A percentile compares a stretch with the other conserved stretches of the same genome.
phyloP scores from a whole-genome alignment of 2,797 vertebrate genomes.

The Pelobates cultripes region DNA sequence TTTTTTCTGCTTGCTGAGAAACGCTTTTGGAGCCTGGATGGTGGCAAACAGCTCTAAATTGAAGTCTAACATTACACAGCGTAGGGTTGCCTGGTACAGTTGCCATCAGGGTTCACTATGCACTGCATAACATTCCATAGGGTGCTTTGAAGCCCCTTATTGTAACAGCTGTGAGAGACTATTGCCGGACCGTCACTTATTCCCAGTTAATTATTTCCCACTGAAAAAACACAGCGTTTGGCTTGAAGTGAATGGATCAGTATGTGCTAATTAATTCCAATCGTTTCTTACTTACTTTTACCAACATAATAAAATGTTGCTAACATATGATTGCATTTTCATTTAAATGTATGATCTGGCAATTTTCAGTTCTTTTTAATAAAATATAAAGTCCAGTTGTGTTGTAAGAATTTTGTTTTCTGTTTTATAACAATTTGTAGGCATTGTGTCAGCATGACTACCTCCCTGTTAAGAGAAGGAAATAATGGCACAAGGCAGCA shows the following conservation, averaged over 20 bases:
- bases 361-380: too few relatives aligned
- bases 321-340: too few relatives aligned
- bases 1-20: neutral
- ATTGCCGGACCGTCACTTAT: constrained; percentile 36
- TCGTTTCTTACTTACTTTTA: constrained; percentile 17
- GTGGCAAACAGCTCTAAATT: constrained; percentile 33
- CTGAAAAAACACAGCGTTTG: constrained; percentile 27
- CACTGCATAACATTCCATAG: constrained; percentile 27
- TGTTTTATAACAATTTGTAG: too few relatives aligned
- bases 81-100: constrained; percentile 29
- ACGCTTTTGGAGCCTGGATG: neutral
- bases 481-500: too few relatives aligned
- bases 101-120: constrained; percentile 34
- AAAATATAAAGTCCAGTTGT: too few relatives aligned
- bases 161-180: constrained; percentile 37
- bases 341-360: too few relatives aligned
- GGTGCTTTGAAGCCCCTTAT: constrained; percentile 37
- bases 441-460: too few relatives aligned
- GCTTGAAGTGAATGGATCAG: constrained; percentile 15
- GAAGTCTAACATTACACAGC: constrained; percentile 35
- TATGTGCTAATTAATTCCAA: constrained; percentile 15
- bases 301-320: too few relatives aligned
- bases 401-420: too few relatives aligned
- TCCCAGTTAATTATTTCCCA: constrained; percentile 44
- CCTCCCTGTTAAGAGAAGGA: too few relatives aligned